Conservation (phyloP, 1,140 invertebrate genomes). For the Drosophila micromelanica region DNA sequence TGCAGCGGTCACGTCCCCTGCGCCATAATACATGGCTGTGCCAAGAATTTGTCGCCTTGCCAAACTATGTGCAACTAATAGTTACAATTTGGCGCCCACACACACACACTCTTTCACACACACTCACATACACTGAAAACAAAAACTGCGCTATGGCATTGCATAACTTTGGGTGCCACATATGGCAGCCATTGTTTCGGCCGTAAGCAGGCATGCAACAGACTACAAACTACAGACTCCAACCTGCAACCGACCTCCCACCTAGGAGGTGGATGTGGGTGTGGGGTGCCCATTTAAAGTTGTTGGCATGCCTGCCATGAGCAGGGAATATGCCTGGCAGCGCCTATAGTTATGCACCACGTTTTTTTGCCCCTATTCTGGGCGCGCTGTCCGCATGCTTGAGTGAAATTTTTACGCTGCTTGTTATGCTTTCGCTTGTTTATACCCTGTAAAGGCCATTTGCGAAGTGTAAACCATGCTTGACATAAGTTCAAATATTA, state of each 20-base stretch:
- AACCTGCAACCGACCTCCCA: constrained; percentile 4
- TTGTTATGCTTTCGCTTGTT: constrained; percentile 18
- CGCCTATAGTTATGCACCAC: constrained; percentile 64
- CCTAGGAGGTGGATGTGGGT: background rate
- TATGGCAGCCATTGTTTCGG: constrained; percentile 66
- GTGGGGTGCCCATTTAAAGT: constrained; percentile 38
- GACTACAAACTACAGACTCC: constrained; percentile 26
- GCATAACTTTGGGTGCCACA: constrained; percentile 65
- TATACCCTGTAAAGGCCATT: constrained; percentile 3
- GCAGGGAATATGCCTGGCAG: constrained; percentile 44
- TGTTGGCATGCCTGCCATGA: constrained; percentile 56
- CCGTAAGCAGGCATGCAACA: constrained; percentile 69
- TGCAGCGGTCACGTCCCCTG: constrained; percentile 34
- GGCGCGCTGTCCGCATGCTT: constrained; percentile 24
- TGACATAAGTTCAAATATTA: no score
- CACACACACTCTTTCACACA: constrained; percentile 8
- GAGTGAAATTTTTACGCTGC: constrained; percentile 39
- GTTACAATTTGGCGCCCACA: constrained; percentile 66
- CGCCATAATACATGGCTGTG: constrained; percentile 32
- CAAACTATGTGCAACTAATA: constrained; percentile 72
- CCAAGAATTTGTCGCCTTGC: constrained; percentile 68
- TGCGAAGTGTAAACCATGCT: no score
- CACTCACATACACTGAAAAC: background rate
- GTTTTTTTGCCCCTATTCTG: constrained; percentile 40
- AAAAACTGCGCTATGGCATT: constrained; percentile 30